phyloP scores from a whole-genome alignment of 2,797 vertebrate genomes.

The Microctenopoma lineatum region DNA sequence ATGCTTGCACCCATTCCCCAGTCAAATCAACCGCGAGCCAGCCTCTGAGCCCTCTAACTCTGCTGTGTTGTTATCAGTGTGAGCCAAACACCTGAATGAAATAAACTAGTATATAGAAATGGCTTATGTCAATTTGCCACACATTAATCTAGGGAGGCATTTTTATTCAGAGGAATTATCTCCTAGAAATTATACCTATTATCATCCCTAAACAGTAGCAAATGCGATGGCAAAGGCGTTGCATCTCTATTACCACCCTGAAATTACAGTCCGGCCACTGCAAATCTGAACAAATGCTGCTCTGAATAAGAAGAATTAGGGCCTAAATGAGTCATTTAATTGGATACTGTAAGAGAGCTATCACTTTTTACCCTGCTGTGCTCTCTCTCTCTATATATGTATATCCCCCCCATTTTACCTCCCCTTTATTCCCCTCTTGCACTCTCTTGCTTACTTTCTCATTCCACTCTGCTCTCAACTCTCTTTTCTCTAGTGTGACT shows the following conservation, averaged over 20 bases:
- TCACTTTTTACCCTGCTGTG: constrained; percentile 63
- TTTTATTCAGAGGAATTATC: constrained; percentile 73
- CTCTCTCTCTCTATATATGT: constrained; percentile 14
- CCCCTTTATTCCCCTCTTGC: constrained; percentile 33
- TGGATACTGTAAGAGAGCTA: constrained; percentile 79
- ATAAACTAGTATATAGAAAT: constrained; percentile 48
- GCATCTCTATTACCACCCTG: constrained; percentile 74
- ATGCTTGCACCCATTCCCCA: constrained; percentile 15
- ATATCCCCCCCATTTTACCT: constrained; percentile 39
- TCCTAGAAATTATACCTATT: constrained; percentile 74
- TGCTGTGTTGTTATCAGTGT: constrained; percentile 51
- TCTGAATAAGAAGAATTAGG: constrained; percentile 83
- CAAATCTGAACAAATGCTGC: constrained; percentile 78
- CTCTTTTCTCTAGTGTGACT: constrained; percentile 38
- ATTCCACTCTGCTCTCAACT: constrained; percentile 37
- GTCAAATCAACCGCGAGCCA: constrained; percentile 48
- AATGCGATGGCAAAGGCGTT: constrained; percentile 63
- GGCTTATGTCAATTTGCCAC: constrained; percentile 56
- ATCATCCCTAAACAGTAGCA: constrained; percentile 67
- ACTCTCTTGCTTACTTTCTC: constrained; percentile 44
- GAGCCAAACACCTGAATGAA: constrained; percentile 64
- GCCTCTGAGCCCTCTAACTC: constrained; percentile 37
- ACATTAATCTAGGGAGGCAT: constrained; percentile 65
- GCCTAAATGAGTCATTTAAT: constrained; percentile 88
- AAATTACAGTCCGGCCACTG: constrained; percentile 77